These are phyloP conservation scores for Mionectes olivaceus DNA, from an alignment of 2,797 vertebrate species.

Conservation along the genomic window DNA sequence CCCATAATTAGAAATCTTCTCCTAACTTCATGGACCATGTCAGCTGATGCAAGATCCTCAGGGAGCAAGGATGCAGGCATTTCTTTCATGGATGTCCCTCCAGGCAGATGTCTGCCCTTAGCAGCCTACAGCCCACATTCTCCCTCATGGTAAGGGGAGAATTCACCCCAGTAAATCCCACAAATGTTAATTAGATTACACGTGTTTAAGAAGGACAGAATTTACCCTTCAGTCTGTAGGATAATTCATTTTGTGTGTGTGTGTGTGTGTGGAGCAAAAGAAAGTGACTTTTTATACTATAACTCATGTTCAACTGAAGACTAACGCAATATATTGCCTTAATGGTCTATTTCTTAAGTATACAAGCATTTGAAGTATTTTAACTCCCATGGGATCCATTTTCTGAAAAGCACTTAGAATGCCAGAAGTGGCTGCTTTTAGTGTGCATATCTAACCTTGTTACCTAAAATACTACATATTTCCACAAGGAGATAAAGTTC, in stretches of 20 bases:
- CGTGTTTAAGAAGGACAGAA: not conserved
- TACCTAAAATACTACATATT: conserved; percentile 56
- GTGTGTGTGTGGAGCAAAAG: not conserved
- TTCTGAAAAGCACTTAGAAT: conserved; percentile 63
- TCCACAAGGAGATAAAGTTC: conserved; percentile 63
- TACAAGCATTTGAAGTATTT: conserved; percentile 44
- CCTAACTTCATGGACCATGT: not conserved
- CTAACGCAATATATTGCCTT: not conserved
- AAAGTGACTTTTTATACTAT: not conserved
- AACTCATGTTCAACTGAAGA: not conserved
- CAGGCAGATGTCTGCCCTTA: not conserved
- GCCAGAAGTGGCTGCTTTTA: conserved; percentile 58
- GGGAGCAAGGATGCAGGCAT: not conserved
- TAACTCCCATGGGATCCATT: conserved; percentile 35
- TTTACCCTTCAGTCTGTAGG: conserved; percentile 3
- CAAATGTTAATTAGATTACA: conserved; percentile 19
- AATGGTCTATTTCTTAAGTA: conserved; percentile 58
- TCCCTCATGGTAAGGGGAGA: not conserved
- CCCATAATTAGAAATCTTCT: not conserved
- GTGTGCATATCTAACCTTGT: conserved; percentile 47
- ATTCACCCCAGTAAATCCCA: conserved; percentile 14
- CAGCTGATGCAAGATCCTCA: not conserved
- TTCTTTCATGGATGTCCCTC: not conserved
- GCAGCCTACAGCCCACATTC: not conserved
- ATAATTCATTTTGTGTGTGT: not conserved